Evolutionary conservation across 2,888 invertebrate genomes (phyloP).

Genomic region (Dastarcus helophoroides): DNA sequence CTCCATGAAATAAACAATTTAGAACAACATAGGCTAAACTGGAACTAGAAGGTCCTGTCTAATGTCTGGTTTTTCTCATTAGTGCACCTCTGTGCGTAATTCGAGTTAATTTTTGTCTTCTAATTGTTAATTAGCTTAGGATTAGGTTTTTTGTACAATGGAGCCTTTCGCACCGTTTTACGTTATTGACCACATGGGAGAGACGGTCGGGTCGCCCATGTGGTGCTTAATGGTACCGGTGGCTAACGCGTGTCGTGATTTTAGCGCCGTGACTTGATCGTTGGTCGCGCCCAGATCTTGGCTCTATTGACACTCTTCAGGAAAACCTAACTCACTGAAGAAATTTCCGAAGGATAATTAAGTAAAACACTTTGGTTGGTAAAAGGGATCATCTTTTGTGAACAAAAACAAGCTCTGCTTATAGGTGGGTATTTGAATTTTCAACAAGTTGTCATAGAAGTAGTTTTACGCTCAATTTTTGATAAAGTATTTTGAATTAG

Average conservation of each 20-base stretch:
- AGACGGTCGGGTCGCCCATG: slow-evolving; percentile 20
- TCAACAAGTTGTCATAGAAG: no score
- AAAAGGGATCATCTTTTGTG: slow-evolving; percentile 2
- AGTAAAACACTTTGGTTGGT: slow-evolving; percentile 1
- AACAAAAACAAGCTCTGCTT: slow-evolving; percentile 4
- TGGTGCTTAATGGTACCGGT: slow-evolving; percentile 20
- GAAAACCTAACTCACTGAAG: slow-evolving; percentile 7
- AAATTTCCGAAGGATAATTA: not conserved
- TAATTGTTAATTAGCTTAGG: no score
- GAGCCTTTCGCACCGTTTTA: slow-evolving; percentile 11
- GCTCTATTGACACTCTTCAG: slow-evolving; percentile 5
- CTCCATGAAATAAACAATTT: no score
- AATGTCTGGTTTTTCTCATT: no score
- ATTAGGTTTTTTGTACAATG: no score
- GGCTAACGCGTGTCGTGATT: slow-evolving; percentile 28
- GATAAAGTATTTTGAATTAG: no score
- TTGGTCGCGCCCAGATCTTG: slow-evolving; percentile 1
- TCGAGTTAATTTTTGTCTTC: no score
- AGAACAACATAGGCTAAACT: no score
- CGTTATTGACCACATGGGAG: slow-evolving; percentile 20
- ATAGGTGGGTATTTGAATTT: slow-evolving; percentile 9
- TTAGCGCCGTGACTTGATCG: slow-evolving; percentile 22
- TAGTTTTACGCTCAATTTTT: no score
- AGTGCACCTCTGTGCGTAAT: no score
- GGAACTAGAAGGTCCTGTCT: no score